Percentiles rank a stretch among this genome's conserved stretches.
Conservation (phyloP, 2,113 vertebrate genomes). For the Hydropotes inermis region DNA sequence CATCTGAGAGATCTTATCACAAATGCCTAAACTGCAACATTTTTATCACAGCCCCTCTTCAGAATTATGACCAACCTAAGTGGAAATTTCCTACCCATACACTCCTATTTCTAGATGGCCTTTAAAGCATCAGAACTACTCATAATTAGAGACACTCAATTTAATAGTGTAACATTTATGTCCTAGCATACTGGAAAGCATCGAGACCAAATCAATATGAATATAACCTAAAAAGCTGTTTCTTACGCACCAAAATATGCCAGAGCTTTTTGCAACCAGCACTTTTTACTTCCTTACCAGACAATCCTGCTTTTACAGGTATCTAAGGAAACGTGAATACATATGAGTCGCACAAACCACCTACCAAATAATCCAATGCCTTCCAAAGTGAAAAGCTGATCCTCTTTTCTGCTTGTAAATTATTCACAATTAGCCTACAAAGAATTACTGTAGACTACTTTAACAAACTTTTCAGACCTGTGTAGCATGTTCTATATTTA, state of each 20-base stretch:
- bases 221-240: slow-evolving; percentile 17
- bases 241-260: neutral
- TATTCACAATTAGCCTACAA: slow-evolving; percentile 60
- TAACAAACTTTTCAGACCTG: slow-evolving; percentile 9
- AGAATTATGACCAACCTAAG: slow-evolving; percentile 20
- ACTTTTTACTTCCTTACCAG: neutral
- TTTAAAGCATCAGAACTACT: slow-evolving; percentile 24
- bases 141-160: slow-evolving; percentile 16
- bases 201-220: slow-evolving; percentile 54
- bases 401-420: slow-evolving; percentile 59
- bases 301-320: slow-evolving; percentile 28
- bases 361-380: slow-evolving; percentile 20
- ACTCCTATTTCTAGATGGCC: slow-evolving; percentile 42
- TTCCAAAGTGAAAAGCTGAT: slow-evolving; percentile 52
- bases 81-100: slow-evolving; percentile 40
- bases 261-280: slow-evolving; percentile 48
- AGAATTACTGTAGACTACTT: slow-evolving; percentile 1
- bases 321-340: neutral
- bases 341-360: neutral
- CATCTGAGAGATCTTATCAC: slow-evolving; percentile 3
- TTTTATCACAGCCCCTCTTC: neutral
- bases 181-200: neutral
- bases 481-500: neutral
- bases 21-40: neutral
- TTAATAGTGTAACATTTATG: neutral